Base-by-base conservation (phyloP, 2,797 vertebrate species). In the Melanotaenia boesemani region DNA sequence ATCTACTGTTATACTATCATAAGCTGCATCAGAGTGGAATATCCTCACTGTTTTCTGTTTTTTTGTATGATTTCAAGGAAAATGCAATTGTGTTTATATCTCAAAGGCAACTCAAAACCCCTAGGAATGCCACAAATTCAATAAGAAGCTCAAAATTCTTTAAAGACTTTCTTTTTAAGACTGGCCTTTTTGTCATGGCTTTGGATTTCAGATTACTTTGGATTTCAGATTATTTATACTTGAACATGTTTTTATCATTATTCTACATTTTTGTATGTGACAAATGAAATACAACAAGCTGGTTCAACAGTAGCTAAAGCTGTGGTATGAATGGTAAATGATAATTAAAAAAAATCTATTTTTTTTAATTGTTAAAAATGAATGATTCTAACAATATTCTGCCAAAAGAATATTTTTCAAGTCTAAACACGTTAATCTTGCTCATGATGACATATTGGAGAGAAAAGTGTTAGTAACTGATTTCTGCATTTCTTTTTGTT, bases 91-190 rank as follows among this genome's bases (percentile, higher is more conserved):
- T 22, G 8, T 63, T 75, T 28, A 62, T 30, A 9, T 15, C 1
- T 58, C 32, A 24, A 62, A 30, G 30, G 11, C 10, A 41, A 30
- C 24, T 67, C 2, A 46, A 58, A 74, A 34, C 26, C 34, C n/a
- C 5, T 32, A 30, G 37, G 55, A 73, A 56, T 68, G 10, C n/a
- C 1, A 24, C 15, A 28, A 66, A 76, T 61, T 78, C 37, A 73
- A 67, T 74, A 70, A 56, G 26, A 44, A 70, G 26, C 30, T 54
- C 41, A 9, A 56, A 72, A 46, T 63, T 24, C 63, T 48, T 60
- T 9, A 57, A 11, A 46, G 44, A 28, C 24, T 34, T 2, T 1
- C 50, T 11, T 20, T 72, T 34, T 32, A 1, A 54, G 22, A n/a
- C 11, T 66, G 10, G 1, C 36, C 63, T 60, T 57, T 57, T 52